These are phyloP conservation scores for Smithornis capensis DNA, from an alignment of 2,113 vertebrate genomes.

Conservation along the genomic window DNA sequence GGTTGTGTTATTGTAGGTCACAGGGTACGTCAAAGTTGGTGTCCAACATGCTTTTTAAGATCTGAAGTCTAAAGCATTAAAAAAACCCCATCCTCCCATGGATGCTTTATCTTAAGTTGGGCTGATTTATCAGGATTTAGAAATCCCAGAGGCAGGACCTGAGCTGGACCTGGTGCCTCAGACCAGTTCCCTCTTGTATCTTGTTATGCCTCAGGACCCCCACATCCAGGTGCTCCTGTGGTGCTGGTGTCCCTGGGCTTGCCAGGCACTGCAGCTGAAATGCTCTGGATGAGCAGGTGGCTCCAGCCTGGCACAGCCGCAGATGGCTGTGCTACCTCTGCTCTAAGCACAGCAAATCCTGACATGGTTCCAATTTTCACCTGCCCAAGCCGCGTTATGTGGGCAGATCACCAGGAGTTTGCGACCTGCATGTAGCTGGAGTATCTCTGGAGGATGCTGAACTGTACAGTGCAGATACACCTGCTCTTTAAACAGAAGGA, in stretches of 20 bases:
- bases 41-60: neutral
- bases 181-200: neutral
- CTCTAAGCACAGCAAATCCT: neutral
- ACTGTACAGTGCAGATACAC: neutral
- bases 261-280: neutral
- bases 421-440: neutral
- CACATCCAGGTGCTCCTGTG: too few relatives aligned
- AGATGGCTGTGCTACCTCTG: neutral
- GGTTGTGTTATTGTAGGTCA: neutral
- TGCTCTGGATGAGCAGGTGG: neutral
- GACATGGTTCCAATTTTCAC: neutral
- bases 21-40: neutral
- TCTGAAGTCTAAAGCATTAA: neutral
- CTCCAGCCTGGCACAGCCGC: neutral
- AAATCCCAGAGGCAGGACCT: neutral
- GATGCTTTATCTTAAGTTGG: neutral
- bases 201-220: neutral
- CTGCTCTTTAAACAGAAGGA: neutral
- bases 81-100: neutral
- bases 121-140: neutral
- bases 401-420: neutral
- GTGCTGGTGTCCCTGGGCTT: neutral
- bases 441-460: neutral
- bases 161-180: neutral
- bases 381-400: accelerated